Evolutionary conservation across 2,113 vertebrate species (phyloP), one percentile per base, ranked within the genome.

Genomic region (Stegastes partitus): DNA sequence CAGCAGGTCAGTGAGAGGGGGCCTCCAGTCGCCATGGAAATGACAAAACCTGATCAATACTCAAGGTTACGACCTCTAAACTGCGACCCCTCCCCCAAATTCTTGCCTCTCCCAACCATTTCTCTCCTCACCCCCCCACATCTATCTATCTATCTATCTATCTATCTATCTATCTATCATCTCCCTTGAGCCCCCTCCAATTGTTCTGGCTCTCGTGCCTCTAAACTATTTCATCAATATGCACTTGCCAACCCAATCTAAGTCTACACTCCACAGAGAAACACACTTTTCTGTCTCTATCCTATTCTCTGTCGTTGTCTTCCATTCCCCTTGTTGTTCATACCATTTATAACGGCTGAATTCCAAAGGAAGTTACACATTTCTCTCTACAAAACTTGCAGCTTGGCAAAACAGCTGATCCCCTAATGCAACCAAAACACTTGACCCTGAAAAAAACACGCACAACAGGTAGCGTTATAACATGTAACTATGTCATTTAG

Each of bases 31-130:
- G 92, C 96, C 96, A 95, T 97, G 97, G 97, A 98, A 98, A 99
- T 98, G 95, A 96, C 95, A 96, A 96, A 97, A 93, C 94, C 95
- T 92, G 97, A 99, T 98, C 97, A 96, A 99, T 99, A 97, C 95
- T 95, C 96, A 97, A 98, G 97, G 97, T 98, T 95, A 93, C 0
- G 93, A 97, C 96, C 96, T 91, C 91, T 83, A 89, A 86, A 79
- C 79, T 86, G 68, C 55, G 70, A 87, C 76, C 83, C 83, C 77
- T 69, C 83, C 79, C 80, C 74, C 68, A 83, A 87, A 88, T 79
- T 76, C 42, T 58, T 11, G 4, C 59, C 23, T 74, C 31, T n/a
- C 31, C 49, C 59, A 19, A 47, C 55, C 2, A 64, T 62, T 44
- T 59, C 26, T 59, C 54, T 25, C 11, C 64, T 61, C 53, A 63